These are phyloP conservation scores for Pampus argenteus DNA, from an alignment of 2,797 vertebrate species.

Conservation along the genomic window DNA sequence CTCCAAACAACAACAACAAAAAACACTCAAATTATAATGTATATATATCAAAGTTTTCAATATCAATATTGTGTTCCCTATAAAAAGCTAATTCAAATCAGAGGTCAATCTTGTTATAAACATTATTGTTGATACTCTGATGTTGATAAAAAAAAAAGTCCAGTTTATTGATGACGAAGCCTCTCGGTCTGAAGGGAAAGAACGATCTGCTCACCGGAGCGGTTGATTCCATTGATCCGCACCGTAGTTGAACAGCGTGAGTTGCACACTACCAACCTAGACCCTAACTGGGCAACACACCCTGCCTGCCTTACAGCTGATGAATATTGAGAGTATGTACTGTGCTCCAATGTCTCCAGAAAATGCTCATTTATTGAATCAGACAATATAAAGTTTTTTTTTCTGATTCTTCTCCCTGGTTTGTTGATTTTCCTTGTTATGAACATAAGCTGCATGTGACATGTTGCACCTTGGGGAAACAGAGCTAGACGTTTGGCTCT, in stretches of 20 bases:
- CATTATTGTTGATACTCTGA: neutral
- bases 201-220: slow-evolving; percentile 51
- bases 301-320: slow-evolving; percentile 12
- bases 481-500: slow-evolving; percentile 54
- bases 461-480: slow-evolving; percentile 63
- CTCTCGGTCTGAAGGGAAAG: slow-evolving; percentile 29
- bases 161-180: slow-evolving; percentile 11
- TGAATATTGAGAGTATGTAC: slow-evolving; percentile 30
- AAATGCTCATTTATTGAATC: slow-evolving; percentile 39
- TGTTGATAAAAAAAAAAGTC: slow-evolving; percentile 4
- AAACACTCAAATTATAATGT: neutral
- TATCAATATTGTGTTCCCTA: too few relatives aligned
- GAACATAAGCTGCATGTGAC: slow-evolving; percentile 66
- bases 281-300: slow-evolving; percentile 26
- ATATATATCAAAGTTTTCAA: neutral
- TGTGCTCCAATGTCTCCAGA: slow-evolving; percentile 15
- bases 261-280: slow-evolving; percentile 28
- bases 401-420: slow-evolving; percentile 52
- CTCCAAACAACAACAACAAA: too few relatives aligned
- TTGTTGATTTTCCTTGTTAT: slow-evolving; percentile 70
- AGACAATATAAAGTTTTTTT: slow-evolving; percentile 48
- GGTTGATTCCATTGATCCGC: slow-evolving; percentile 49
- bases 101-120: slow-evolving; percentile 7
- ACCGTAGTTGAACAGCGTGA: slow-evolving; percentile 42
- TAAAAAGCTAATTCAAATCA: neutral